phyloP scores from a whole-genome alignment of 2,888 invertebrate genomes.

The Glomeris marginata region DNA sequence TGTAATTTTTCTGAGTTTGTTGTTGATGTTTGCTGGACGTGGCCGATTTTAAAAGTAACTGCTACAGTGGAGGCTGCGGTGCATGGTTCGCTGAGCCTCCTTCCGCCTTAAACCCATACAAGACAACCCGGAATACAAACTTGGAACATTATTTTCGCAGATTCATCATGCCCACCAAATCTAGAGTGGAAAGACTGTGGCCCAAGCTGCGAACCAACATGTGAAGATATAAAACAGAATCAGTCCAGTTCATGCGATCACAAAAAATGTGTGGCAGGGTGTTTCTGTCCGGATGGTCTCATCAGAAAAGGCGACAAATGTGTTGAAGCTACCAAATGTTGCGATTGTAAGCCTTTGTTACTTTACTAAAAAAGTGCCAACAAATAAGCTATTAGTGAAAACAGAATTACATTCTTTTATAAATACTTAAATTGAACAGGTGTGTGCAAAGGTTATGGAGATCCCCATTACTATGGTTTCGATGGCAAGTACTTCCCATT shows the following conservation, averaged over 20 bases:
- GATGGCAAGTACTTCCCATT: conserved; percentile 64
- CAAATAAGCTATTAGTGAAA: neutral
- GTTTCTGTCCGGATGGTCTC: conserved; percentile 64
- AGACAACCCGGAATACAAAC: too few relatives aligned
- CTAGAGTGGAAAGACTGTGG: conserved; percentile 71
- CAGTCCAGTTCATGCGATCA: conserved; percentile 7
- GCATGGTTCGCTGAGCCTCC: too few relatives aligned
- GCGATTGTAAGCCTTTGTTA: conserved; percentile 48
- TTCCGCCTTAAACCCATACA: too few relatives aligned
- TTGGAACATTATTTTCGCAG: conserved; percentile 33
- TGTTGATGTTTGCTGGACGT: too few relatives aligned
- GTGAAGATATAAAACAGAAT: conserved; percentile 42
- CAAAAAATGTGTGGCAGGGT: conserved; percentile 54
- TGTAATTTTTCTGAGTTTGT: too few relatives aligned
- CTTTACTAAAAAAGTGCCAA: neutral
- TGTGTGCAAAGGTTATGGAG: conserved; percentile 56
- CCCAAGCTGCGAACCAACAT: conserved; percentile 62
- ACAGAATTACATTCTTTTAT: neutral
- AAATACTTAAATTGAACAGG: conserved; percentile 27
- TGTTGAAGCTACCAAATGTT: conserved; percentile 51
- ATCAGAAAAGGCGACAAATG: conserved; percentile 49
- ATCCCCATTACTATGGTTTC: conserved; percentile 66
- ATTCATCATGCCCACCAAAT: conserved; percentile 53
- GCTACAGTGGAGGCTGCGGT: too few relatives aligned
- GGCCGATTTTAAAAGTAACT: too few relatives aligned